A percentile compares a stretch with the other conserved stretches of the same genome.
These are phyloP conservation scores for Aratinga solstitialis DNA, from an alignment of 2,797 vertebrate genomes.

Conservation along the genomic window DNA sequence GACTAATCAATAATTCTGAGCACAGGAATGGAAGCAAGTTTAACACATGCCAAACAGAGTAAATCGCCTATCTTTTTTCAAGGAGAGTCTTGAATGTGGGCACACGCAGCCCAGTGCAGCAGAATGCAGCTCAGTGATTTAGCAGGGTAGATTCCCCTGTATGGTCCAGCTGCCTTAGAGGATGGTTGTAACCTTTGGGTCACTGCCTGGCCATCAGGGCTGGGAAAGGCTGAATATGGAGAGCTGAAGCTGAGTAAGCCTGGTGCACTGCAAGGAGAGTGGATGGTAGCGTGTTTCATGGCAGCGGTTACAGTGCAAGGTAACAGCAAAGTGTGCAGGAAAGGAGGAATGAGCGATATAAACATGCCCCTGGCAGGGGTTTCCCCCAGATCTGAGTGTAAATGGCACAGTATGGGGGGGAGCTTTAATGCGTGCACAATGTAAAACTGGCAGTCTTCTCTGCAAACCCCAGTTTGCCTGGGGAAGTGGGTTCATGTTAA, in stretches of 20 bases:
- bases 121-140: not conserved
- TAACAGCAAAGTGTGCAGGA: not conserved
- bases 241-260: not conserved
- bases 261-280: not conserved
- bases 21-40: not conserved
- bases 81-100: not conserved
- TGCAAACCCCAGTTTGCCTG: not conserved
- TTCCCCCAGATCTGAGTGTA: not conserved
- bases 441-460: not conserved
- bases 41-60: not conserved
- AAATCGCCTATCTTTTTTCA: not conserved
- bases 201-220: rapidly evolving
- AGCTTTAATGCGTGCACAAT: not conserved
- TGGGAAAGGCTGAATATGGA: not conserved
- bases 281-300: not conserved
- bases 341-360: not conserved
- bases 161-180: not conserved
- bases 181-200: not conserved
- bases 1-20: slow-evolving; percentile 36
- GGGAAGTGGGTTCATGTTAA: not conserved
- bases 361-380: not conserved
- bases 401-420: rapidly evolving
- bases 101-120: not conserved
- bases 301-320: not conserved
- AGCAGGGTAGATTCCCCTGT: not conserved